Evolutionary conservation across 2,113 vertebrate genomes (phyloP).

Genomic region (Crocuta crocuta): DNA sequence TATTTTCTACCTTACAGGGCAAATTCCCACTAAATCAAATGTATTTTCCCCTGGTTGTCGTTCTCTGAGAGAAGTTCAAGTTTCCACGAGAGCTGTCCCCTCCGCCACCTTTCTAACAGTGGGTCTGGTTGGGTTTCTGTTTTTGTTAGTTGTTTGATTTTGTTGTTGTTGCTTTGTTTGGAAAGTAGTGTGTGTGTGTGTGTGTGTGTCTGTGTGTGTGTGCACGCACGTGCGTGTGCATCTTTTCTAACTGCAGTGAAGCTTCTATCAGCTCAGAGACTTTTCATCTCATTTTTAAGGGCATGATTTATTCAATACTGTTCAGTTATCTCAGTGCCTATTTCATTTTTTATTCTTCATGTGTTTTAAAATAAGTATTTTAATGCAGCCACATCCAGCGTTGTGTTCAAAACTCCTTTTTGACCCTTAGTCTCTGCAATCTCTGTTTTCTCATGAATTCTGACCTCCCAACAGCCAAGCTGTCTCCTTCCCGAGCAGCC

Average conservation of each 20-base stretch:
- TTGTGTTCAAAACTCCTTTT: background rate
- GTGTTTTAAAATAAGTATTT: background rate
- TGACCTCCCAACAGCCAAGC: too few relatives aligned
- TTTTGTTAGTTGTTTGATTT: background rate
- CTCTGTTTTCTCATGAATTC: background rate
- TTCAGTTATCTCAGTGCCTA: background rate
- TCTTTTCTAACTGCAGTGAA: background rate
- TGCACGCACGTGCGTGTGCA: background rate
- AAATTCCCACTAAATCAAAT: constrained; percentile 20
- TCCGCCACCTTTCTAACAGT: background rate
- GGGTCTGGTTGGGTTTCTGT: background rate
- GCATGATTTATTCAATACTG: background rate
- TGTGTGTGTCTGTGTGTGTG: background rate
- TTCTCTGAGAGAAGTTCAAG: background rate
- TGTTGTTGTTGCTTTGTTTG: background rate
- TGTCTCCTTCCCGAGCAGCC: background rate
- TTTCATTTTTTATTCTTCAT: background rate
- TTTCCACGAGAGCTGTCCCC: background rate
- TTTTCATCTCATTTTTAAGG: background rate
- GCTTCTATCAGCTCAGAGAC: background rate
- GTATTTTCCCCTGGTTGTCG: background rate
- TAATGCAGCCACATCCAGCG: background rate
- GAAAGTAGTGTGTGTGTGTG: background rate
- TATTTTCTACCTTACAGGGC: background rate
- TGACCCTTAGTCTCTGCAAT: background rate